Evolutionary conservation across 2,888 invertebrate genomes (phyloP).

Genomic region (Vanessa cardui): DNA sequence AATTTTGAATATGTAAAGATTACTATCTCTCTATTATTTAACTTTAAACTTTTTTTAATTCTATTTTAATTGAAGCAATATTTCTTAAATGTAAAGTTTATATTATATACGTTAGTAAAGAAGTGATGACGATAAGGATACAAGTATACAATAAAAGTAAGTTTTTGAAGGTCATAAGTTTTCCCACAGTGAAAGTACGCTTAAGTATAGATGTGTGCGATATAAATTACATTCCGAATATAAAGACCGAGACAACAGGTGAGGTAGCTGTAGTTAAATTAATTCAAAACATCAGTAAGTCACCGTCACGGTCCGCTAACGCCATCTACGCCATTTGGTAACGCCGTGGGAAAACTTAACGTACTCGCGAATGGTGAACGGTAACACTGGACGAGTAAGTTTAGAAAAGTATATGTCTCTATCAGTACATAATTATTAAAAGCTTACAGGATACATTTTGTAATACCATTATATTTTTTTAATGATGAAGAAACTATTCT

Average conservation of each 20-base stretch:
- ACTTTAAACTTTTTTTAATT: too few relatives aligned
- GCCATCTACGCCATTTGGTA: constrained; percentile 65
- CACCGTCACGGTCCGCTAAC: constrained; percentile 75
- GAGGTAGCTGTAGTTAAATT: constrained; percentile 60
- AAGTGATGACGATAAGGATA: neutral
- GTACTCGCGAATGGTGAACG: constrained; percentile 45
- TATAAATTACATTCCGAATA: constrained; percentile 31
- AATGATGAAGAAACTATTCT: too few relatives aligned
- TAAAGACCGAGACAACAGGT: constrained; percentile 65
- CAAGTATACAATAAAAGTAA: neutral
- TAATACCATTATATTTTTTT: too few relatives aligned
- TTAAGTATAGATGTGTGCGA: constrained; percentile 29
- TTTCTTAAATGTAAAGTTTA: neutral
- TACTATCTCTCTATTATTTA: too few relatives aligned
- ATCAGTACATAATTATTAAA: neutral
- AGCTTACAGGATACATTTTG: too few relatives aligned
- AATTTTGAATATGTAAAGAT: too few relatives aligned
- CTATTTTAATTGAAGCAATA: too few relatives aligned
- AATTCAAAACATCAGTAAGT: constrained; percentile 76
- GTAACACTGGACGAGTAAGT: constrained; percentile 13
- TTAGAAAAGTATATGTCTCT: neutral
- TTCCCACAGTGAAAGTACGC: constrained; percentile 28
- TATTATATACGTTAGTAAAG: too few relatives aligned
- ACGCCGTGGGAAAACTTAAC: constrained; percentile 81
- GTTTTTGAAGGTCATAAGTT: constrained; percentile 17